Evolutionary conservation across 2,888 invertebrate genomes (phyloP).

Genomic region (Dasypolia templi): DNA sequence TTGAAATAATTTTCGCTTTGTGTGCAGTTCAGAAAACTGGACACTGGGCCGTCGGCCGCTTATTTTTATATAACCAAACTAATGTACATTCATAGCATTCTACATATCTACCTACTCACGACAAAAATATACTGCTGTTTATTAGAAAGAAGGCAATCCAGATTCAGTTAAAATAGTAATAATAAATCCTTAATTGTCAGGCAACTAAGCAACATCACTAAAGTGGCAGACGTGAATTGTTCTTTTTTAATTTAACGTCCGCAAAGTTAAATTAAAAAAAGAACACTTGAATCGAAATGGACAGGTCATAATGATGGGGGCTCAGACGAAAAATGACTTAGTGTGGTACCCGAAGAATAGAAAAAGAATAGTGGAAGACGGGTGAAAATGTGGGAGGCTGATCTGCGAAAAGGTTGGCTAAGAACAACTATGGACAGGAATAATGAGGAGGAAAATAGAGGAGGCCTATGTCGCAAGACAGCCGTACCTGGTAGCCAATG

Average conservation of each 20-base stretch:
- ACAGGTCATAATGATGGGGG: too few species aligned
- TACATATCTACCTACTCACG: too few species aligned
- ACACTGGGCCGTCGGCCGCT: constrained; percentile 46
- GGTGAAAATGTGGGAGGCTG: background rate
- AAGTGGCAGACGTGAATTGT: too few species aligned
- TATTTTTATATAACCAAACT: constrained; percentile 8
- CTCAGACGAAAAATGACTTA: too few species aligned
- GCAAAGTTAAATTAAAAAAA: too few species aligned
- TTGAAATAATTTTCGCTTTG: constrained; percentile 25
- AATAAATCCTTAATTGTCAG: too few species aligned
- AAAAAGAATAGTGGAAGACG: background rate
- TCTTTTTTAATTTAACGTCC: too few species aligned
- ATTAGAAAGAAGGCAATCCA: background rate
- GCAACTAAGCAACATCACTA: too few species aligned
- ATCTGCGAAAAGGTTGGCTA: background rate
- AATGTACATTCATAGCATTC: too few species aligned
- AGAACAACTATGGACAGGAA: background rate
- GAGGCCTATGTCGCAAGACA: background rate
- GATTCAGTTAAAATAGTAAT: too few species aligned
- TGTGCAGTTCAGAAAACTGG: constrained; percentile 50
- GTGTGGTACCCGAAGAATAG: too few species aligned
- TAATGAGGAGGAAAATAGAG: background rate
- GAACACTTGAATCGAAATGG: too few species aligned
- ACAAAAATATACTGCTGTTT: background rate
- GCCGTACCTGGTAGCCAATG: background rate